Percentiles rank a stretch among this genome's conserved stretches.
phyloP scores from a whole-genome alignment of 2,888 invertebrate genomes.

The Salpingus planirostris region DNA sequence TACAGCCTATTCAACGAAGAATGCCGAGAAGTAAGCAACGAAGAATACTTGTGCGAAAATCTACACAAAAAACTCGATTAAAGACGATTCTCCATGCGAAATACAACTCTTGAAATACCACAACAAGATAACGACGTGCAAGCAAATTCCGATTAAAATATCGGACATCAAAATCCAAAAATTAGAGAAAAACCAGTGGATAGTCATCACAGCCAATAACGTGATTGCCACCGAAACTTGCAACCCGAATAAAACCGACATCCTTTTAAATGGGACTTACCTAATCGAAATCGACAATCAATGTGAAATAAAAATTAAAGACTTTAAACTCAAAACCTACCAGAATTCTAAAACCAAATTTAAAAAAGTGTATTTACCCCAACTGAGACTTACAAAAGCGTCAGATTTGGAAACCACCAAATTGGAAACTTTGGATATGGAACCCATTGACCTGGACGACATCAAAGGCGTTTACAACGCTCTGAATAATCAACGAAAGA shows the following conservation, averaged over 20 bases:
- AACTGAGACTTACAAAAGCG: not conserved
- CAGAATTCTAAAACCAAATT: not conserved
- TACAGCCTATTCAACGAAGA: not conserved
- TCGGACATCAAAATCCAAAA: not conserved
- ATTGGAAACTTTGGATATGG: not conserved
- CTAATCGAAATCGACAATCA: not conserved
- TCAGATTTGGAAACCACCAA: not conserved
- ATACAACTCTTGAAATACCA: not conserved
- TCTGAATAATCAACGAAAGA: not conserved
- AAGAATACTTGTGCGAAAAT: not conserved
- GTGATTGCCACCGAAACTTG: not conserved
- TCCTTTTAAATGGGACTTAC: constrained; percentile 1
- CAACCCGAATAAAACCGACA: not conserved
- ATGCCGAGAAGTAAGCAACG: not conserved
- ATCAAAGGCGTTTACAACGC: not conserved
- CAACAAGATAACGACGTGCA: not conserved
- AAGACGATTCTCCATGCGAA: constrained; percentile 1
- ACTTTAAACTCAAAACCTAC: not conserved
- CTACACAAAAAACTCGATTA: not conserved
- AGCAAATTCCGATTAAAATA: not conserved
- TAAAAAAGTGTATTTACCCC: not conserved
- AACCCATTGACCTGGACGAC: constrained; percentile 1
- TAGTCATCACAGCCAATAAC: too few relatives aligned
- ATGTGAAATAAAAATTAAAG: not conserved
- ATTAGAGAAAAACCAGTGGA: too few relatives aligned